Percentiles rank a stretch among this genome's conserved stretches.
Conservation (phyloP, 2,888 invertebrate genomes). For the Drosophila colorata region DNA sequence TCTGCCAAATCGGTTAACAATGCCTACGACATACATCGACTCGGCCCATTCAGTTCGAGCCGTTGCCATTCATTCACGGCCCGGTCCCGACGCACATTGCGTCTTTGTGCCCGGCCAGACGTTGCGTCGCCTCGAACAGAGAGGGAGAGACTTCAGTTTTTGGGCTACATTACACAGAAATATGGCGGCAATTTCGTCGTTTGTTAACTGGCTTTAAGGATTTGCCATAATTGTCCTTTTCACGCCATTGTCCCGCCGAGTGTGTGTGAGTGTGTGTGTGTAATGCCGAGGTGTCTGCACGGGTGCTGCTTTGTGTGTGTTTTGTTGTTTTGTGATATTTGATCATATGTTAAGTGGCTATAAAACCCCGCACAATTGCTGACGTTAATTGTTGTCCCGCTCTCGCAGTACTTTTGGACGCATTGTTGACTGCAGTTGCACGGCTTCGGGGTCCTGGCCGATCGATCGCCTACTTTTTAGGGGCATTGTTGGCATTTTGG, state of each 20-base stretch:
- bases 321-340: conserved; percentile 62
- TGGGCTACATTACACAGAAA: conserved; percentile 73
- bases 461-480: conserved; percentile 49
- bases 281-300: conserved; percentile 58
- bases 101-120: conserved; percentile 67
- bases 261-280: conserved; percentile 14
- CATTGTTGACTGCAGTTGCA: conserved; percentile 53
- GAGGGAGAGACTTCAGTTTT: conserved; percentile 47
- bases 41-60: conserved; percentile 58
- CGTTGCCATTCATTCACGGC: conserved; percentile 49
- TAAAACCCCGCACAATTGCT: conserved; percentile 74
- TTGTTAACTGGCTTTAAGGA: conserved; percentile 76
- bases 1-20: conserved; percentile 60
- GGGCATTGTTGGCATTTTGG: conserved; percentile 55
- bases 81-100: conserved; percentile 58
- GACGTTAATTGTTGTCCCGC: conserved; percentile 71
- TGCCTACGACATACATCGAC: conserved; percentile 51
- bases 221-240: conserved; percentile 78
- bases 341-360: conserved; percentile 84
- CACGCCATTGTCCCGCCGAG: conserved; percentile 59
- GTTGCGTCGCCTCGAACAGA: conserved; percentile 58
- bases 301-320: conserved; percentile 37
- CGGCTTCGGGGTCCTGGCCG: conserved; percentile 17
- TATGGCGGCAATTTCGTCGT: conserved; percentile 74
- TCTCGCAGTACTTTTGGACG: conserved; percentile 44